Evolutionary conservation across 2,113 vertebrate genomes (phyloP), one percentile per base, ranked within the genome.

Genomic region (Emydura subglobosa): DNA sequence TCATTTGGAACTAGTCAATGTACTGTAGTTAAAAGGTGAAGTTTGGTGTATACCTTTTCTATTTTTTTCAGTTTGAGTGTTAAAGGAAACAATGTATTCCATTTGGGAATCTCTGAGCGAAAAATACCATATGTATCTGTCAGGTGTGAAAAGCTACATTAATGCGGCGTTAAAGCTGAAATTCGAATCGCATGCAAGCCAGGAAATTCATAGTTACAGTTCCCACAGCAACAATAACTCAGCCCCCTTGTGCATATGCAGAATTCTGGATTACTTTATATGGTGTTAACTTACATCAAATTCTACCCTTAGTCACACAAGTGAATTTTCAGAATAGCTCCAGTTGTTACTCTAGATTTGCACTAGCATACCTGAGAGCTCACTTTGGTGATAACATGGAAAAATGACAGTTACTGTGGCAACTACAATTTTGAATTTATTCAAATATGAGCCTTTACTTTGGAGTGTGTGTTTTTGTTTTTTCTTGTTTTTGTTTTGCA

Each of bases 181-280:
- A 91, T 93, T 94, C 91, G 85, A 82, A 90, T 97, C 57, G 31
- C 90, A 42, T 74, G 51, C 34, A 34, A 61, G 80, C 47, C 93
- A 97, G 97, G 93, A 97, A 96, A 95, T 89, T 86, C 57, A 81
- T 57, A 83, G 79, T 95, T 96, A 87, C n/a, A 5, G 9, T 83
- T 96, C 39, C 91, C 81, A 55, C 9, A 76, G 91, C 87, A 95
- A 92, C 87, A 49, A 82, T 83, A 80, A 84, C 68, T 55, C 39
- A 79, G 22, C 61, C 79, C 79, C 0, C 1, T 55, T 50, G 65
- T 83, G 90, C 6, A 83, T 2, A 44, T 14, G 21, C 57, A 91
- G 79, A 79, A 21, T 74, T 53, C 24, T 78, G 47, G 44, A 83
- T 74, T 27, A 6, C 24, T 53, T 19, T 61, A 7, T 74, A 29